Conservation (phyloP, 2,797 vertebrate genomes). For the Steatocranus sp. region DNA sequence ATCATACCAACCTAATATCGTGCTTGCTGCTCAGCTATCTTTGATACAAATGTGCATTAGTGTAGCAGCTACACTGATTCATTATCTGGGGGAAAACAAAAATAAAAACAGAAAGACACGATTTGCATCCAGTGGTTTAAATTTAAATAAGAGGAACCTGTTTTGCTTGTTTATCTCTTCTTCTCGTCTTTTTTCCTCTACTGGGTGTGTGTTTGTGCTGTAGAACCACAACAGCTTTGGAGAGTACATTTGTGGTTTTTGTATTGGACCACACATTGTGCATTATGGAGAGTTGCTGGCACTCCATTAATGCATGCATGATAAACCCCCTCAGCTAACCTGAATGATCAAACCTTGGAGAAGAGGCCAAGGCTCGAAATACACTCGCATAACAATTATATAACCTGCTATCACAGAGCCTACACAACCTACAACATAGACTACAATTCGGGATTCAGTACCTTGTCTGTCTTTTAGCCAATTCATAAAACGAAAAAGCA, state of each 20-base stretch:
- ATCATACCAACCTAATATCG: too few species aligned
- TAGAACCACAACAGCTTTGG: background rate
- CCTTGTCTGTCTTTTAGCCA: background rate
- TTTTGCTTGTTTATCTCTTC: background rate
- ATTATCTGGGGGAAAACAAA: background rate
- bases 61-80: background rate
- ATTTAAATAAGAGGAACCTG: background rate
- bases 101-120: background rate
- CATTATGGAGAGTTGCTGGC: background rate
- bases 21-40: background rate
- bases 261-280: background rate
- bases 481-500: background rate
- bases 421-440: background rate
- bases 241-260: background rate
- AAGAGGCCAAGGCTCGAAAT: background rate
- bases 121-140: background rate
- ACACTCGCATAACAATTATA: background rate
- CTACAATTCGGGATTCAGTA: background rate
- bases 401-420: background rate
- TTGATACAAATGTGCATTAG: background rate
- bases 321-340: background rate
- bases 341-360: background rate
- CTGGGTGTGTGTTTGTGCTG: background rate
- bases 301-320: background rate
- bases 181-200: background rate